Conservation (phyloP, 1,140 invertebrate genomes). For the Tigriopus japonicus region DNA sequence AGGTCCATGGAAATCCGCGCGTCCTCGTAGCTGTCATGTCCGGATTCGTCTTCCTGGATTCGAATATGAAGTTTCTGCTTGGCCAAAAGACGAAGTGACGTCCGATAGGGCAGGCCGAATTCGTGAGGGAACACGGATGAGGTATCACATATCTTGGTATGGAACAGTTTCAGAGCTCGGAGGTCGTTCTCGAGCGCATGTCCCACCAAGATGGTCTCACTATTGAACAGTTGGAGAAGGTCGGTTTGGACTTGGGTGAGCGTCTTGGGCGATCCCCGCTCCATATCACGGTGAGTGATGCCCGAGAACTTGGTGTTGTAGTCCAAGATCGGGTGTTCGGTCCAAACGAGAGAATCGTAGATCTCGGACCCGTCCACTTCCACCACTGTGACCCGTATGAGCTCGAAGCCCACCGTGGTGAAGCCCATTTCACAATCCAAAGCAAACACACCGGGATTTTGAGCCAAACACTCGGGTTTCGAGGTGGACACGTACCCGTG, state of each 20-base stretch:
- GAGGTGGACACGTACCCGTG: neutral
- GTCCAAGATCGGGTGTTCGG: slow-evolving; percentile 52
- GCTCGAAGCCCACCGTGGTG: slow-evolving; percentile 5
- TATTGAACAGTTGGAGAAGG: slow-evolving; percentile 30
- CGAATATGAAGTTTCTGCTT: slow-evolving; percentile 42
- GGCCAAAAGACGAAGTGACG: slow-evolving; percentile 54
- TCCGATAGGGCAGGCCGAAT: slow-evolving; percentile 50
- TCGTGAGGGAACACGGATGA: slow-evolving; percentile 61
- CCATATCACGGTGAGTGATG: slow-evolving; percentile 22
- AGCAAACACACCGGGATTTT: neutral
- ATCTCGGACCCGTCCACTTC: neutral
- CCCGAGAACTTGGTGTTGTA: slow-evolving; percentile 49
- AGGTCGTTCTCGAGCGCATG: slow-evolving; percentile 40
- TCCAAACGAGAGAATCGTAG: slow-evolving; percentile 36
- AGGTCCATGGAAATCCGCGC: slow-evolving; percentile 61
- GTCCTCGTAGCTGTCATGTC: slow-evolving; percentile 75
- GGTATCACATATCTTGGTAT: slow-evolving; percentile 23
- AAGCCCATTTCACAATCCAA: slow-evolving; percentile 14
- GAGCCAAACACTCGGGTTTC: neutral
- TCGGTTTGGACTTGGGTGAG: slow-evolving; percentile 30
- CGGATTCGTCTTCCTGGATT: slow-evolving; percentile 45
- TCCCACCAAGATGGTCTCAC: slow-evolving; percentile 37
- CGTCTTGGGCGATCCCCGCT: slow-evolving; percentile 18
- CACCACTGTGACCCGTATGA: slow-evolving; percentile 7
- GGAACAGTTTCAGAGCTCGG: slow-evolving; percentile 27